phyloP scores from a whole-genome alignment of 2,888 invertebrate species.

The Cephus rjabovi region DNA sequence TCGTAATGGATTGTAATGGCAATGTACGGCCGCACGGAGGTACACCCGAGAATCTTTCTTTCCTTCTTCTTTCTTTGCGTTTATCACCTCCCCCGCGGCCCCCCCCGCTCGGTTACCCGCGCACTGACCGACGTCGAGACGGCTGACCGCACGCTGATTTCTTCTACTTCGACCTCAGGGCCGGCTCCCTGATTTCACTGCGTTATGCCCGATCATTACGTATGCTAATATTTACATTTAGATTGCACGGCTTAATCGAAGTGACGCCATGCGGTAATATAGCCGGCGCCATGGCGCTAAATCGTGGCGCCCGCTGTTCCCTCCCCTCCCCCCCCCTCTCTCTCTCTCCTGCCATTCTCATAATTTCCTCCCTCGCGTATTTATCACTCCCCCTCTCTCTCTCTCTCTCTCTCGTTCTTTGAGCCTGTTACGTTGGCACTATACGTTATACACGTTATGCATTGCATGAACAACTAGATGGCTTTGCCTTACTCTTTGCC shows the following conservation, averaged over 20 bases:
- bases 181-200: conserved; percentile 9
- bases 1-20: not conserved
- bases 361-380: conserved; percentile 3
- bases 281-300: conserved; percentile 64
- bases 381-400: not conserved
- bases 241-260: conserved; percentile 64
- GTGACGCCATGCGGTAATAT: conserved; percentile 64
- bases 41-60: conserved; percentile 1
- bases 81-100: conserved; percentile 2
- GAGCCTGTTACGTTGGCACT: not conserved
- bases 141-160: not conserved
- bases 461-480: not conserved
- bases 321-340: conserved; percentile 19
- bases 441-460: not conserved
- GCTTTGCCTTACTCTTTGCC: not conserved
- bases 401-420: not conserved
- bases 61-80: conserved; percentile 13
- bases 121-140: not conserved
- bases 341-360: not conserved
- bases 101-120: not conserved
- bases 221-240: conserved; percentile 65
- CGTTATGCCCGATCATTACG: conserved; percentile 57
- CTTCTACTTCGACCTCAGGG: not conserved
- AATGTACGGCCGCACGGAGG: not conserved
- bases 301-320: conserved; percentile 39